Evolutionary conservation across 2,113 vertebrate genomes (phyloP).

Genomic region (Mormoops blainvillei): DNA sequence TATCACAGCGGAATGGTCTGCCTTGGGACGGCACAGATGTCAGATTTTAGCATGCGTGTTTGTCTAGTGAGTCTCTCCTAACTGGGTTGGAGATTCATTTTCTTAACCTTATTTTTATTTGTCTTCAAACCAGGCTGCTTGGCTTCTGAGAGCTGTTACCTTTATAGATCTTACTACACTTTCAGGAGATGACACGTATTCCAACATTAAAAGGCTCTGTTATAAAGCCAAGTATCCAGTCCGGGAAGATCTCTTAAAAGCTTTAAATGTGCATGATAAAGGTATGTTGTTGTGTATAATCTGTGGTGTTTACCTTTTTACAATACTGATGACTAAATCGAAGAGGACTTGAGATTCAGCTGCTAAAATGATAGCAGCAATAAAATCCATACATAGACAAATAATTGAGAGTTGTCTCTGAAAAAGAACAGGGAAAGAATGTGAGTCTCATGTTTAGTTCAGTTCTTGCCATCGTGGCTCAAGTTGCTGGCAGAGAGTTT

Average conservation of each 20-base stretch:
- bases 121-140: constrained; percentile 85
- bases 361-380: background rate
- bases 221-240: constrained; percentile 93
- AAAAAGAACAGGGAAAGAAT: background rate
- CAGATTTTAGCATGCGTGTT: background rate
- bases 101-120: constrained; percentile 18
- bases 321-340: background rate
- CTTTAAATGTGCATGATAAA: constrained; percentile 89
- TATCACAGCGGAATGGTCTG: background rate
- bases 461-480: background rate
- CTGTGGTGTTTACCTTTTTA: background rate
- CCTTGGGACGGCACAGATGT: background rate
- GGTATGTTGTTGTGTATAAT: constrained; percentile 75
- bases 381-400: background rate
- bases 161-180: constrained; percentile 96
- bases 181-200: constrained; percentile 91
- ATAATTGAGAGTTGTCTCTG: background rate
- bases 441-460: constrained; percentile 30
- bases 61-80: background rate
- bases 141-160: constrained; percentile 92
- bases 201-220: constrained; percentile 91
- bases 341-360: background rate
- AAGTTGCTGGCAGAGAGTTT: background rate
- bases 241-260: constrained; percentile 86
- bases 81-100: background rate